phyloP scores from a whole-genome alignment of 2,113 vertebrate species.

The Meles meles region DNA sequence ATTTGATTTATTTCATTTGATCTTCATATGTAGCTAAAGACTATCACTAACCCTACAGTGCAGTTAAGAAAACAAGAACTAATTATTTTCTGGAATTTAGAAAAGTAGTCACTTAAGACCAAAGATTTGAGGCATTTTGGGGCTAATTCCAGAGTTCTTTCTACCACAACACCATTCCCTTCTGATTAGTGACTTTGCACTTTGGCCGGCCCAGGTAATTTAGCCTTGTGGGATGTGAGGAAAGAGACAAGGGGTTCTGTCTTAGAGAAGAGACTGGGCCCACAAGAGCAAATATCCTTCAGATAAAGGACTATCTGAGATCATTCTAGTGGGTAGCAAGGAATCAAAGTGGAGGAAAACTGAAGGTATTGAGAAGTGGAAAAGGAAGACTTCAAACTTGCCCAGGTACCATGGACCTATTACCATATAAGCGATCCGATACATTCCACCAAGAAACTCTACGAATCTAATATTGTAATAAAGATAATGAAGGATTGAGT shows the following conservation, averaged over 20 bases:
- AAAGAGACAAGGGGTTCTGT: neutral
- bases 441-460: neutral
- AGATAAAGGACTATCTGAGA: neutral
- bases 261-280: neutral
- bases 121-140: neutral
- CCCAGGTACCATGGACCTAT: fast-evolving
- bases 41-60: neutral
- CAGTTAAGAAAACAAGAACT: neutral
- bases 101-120: neutral
- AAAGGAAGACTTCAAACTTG: neutral
- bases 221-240: neutral
- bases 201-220: neutral
- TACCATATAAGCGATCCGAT: fast-evolving
- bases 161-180: neutral
- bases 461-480: neutral
- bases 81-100: neutral
- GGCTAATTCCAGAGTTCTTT: neutral
- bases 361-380: neutral
- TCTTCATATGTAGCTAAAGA: neutral
- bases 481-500: neutral
- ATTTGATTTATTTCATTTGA: neutral
- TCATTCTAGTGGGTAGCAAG: neutral
- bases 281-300: neutral
- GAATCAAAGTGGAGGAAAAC: neutral
- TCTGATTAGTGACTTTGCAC: neutral